Conservation (phyloP, 2,888 invertebrate genomes). For the Chalcis sispes region DNA sequence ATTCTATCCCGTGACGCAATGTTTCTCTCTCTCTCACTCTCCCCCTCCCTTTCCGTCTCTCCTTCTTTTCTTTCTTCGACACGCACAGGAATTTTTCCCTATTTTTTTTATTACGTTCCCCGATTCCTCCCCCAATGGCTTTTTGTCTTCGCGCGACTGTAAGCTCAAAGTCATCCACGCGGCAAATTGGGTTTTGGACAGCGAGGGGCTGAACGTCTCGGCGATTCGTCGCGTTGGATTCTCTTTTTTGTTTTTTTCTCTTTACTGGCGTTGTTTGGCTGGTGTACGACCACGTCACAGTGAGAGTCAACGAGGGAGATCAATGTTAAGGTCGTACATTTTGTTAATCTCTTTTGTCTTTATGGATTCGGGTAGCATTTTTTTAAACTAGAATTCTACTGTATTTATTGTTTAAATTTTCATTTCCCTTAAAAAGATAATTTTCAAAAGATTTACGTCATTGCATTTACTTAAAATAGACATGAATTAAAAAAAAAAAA, state of each 20-base stretch:
- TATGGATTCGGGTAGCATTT: too few relatives aligned
- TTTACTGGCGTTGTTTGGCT: background rate
- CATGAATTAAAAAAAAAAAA: too few relatives aligned
- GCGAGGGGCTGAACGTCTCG: background rate
- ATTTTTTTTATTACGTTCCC: background rate
- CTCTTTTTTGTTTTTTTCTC: background rate
- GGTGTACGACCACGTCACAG: too few relatives aligned
- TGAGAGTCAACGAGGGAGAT: background rate
- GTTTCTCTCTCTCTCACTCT: background rate
- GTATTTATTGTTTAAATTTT: too few relatives aligned
- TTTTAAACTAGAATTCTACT: too few relatives aligned
- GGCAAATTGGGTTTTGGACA: conserved; percentile 55
- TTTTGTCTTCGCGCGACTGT: conserved; percentile 42
- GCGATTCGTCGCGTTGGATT: conserved; percentile 21
- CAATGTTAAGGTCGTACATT: too few relatives aligned
- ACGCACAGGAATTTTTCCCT: conserved; percentile 39
- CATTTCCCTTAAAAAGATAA: too few relatives aligned
- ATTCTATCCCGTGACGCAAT: too few relatives aligned
- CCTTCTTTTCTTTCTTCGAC: background rate
- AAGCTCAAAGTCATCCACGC: conserved; percentile 37
- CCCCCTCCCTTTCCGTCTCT: background rate
- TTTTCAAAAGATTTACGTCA: too few relatives aligned
- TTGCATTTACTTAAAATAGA: too few relatives aligned
- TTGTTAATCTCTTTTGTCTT: too few relatives aligned
- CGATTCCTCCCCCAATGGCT: background rate